phyloP scores from a whole-genome alignment of 2,797 vertebrate species.

The Cuculus canorus region DNA sequence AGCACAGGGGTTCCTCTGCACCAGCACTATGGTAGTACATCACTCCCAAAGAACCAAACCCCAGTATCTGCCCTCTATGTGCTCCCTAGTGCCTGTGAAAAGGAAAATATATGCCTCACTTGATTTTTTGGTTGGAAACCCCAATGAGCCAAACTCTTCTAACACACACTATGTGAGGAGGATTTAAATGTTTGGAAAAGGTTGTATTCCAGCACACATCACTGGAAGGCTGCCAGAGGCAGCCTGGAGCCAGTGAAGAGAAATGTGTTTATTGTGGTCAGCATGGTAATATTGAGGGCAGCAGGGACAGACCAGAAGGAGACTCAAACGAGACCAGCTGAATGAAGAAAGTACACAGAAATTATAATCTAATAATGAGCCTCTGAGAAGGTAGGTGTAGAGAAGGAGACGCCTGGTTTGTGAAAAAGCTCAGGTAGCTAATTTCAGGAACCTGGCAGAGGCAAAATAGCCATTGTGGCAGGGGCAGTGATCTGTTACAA shows the following conservation, averaged over 20 bases:
- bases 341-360: background rate
- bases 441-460: background rate
- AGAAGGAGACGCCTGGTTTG: background rate
- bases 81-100: background rate
- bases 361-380: constrained; percentile 27
- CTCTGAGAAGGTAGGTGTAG: background rate
- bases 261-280: constrained; percentile 48
- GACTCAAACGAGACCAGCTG: constrained; percentile 8
- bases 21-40: background rate
- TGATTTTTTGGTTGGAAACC: background rate
- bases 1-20: background rate
- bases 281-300: constrained; percentile 26
- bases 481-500: background rate
- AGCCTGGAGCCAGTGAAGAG: constrained; percentile 14
- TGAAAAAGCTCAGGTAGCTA: constrained; percentile 20
- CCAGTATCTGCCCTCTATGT: background rate
- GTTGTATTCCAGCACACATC: background rate
- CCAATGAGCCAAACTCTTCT: background rate
- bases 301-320: constrained; percentile 10
- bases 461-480: fast-evolving
- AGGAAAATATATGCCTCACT: background rate
- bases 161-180: background rate
- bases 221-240: constrained; percentile 51
- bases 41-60: background rate
- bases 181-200: background rate